Evolutionary conservation across 2,888 invertebrate species (phyloP).

Genomic region (Rhyacophila evoluta): DNA sequence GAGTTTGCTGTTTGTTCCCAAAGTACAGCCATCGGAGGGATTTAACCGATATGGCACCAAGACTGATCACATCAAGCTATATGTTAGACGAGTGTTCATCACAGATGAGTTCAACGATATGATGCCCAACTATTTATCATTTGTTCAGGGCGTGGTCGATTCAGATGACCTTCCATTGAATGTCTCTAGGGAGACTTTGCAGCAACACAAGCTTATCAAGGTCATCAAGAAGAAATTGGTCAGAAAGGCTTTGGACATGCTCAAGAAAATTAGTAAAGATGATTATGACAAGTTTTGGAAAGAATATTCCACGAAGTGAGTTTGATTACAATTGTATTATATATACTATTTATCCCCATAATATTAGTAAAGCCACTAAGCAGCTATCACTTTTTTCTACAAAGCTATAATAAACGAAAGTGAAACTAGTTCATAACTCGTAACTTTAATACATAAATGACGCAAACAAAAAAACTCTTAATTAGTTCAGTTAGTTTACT

Average conservation of each 20-base stretch:
- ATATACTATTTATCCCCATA: no score
- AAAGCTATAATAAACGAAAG: no score
- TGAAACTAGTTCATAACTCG: no score
- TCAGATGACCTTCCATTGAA: constrained; percentile 98
- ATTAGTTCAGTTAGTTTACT: no score
- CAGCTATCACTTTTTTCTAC: no score
- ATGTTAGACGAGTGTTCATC: constrained; percentile 98
- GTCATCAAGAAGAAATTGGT: constrained; percentile 99
- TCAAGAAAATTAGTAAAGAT: constrained; percentile 93
- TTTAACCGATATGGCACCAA: constrained; percentile 97
- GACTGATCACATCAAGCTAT: constrained; percentile 95
- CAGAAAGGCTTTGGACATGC: constrained; percentile 97
- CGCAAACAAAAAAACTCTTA: no score
- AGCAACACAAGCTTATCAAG: constrained; percentile 98
- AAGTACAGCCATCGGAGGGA: constrained; percentile 89
- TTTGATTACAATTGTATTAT: constrained; percentile 55
- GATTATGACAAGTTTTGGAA: constrained; percentile 97
- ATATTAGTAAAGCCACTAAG: no score
- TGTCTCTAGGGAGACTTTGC: constrained; percentile 97
- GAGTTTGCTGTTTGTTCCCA: constrained; percentile 93
- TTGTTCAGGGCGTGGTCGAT: constrained; percentile 97
- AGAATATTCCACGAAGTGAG: constrained; percentile 96
- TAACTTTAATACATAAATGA: no score
- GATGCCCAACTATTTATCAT: constrained; percentile 97
- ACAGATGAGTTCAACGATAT: constrained; percentile 99